Base-by-base conservation (phyloP, 2,888 invertebrate species). In the Empis stercorea region DNA sequence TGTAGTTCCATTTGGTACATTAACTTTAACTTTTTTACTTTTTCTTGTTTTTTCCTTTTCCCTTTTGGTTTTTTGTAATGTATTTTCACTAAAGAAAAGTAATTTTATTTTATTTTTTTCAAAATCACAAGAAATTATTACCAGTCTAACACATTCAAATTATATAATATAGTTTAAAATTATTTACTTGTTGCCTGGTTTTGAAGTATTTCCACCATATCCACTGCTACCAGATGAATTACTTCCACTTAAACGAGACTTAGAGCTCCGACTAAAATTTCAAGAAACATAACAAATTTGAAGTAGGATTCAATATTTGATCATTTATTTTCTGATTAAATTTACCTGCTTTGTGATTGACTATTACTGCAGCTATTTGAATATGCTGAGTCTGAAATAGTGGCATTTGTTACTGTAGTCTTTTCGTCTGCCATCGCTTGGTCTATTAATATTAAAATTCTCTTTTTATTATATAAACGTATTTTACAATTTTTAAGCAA, bases 361-460 rank as follows among this genome's bases (percentile, higher is more conserved):
- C 85, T 86, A 66, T 87, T 86, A 59, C 83, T 83, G 68, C 83
- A 84, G 58, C 85, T 86, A 61, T 81, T 84, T 1, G 86, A 85
- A 62, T 87, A 87, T 10, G 80, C 87, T 2, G 87, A 87, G 66
- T 87, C 87, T 9, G 84, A 83, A 40, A 20, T 2, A 1, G 27
- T 40, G n/a, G 40, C 13, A 11, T 38, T 17, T 17, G 10, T 38
- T 17, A 11, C 11, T 17, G 38, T 11, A 17, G 17, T 17, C 16
- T 38, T 13, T 13, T 38, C 38, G 11, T 38, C 38, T 11, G 38
- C 38, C 38, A 38, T 38, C 9, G 23, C 23, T 27, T 7, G 9
- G 4, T 27, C 23, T 9, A 27, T 4, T 7, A 27, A 27, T 27
- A 27, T 27, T 6, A 4, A 27, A 9, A 27, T 7, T 4, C 20